These are phyloP conservation scores for Discoglossus pictus DNA, from an alignment of 2,797 vertebrate species.

Conservation along the genomic window DNA sequence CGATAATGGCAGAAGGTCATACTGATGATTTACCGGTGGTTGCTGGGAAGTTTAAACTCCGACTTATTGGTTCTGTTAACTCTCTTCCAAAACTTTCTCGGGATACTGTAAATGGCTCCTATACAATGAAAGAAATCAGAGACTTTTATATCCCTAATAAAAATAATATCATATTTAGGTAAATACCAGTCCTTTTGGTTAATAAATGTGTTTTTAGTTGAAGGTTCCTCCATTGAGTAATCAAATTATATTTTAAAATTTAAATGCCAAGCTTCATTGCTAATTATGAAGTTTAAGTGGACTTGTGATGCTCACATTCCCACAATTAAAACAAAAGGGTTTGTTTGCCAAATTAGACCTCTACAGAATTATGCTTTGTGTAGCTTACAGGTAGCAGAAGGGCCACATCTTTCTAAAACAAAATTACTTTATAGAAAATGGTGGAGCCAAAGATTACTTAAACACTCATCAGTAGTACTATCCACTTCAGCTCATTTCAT, in stretches of 20 bases:
- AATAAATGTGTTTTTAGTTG: too few species aligned
- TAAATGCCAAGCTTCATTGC: not conserved
- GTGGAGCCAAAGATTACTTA: too few species aligned
- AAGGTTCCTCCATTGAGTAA: not conserved
- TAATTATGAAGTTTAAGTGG: too few species aligned
- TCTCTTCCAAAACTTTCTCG: slow-evolving; percentile 72
- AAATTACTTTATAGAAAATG: too few species aligned
- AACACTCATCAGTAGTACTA: too few species aligned
- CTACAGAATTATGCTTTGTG: too few species aligned
- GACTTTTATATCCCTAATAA: slow-evolving; percentile 86
- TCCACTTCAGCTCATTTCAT: too few species aligned
- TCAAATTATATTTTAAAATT: not conserved
- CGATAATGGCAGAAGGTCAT: slow-evolving; percentile 80
- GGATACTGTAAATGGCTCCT: slow-evolving; percentile 67
- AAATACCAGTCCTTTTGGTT: slow-evolving; percentile 29
- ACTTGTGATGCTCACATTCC: too few species aligned
- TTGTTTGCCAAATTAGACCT: too few species aligned
- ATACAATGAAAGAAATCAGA: slow-evolving; percentile 76
- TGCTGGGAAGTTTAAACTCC: slow-evolving; percentile 78
- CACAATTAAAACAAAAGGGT: too few species aligned
- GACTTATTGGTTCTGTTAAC: slow-evolving; percentile 74
- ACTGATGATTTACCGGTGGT: slow-evolving; percentile 60
- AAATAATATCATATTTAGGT: slow-evolving; percentile 84
- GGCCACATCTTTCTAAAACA: too few species aligned
- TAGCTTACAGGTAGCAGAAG: too few species aligned